Evolutionary conservation across 2,113 vertebrate species (phyloP).

Genomic region (Spilogale gracilis): DNA sequence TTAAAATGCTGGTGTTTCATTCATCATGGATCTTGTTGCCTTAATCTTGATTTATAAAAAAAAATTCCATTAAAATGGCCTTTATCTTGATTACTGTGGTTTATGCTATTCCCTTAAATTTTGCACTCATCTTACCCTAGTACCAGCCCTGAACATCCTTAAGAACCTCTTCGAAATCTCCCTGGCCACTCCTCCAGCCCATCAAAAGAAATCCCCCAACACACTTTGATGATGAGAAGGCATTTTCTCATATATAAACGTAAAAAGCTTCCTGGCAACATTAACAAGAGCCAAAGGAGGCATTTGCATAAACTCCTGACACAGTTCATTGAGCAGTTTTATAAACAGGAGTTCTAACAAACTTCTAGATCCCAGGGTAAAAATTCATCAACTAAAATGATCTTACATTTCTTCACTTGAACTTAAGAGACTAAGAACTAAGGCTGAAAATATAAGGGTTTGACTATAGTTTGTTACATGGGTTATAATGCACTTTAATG

Average conservation of each 20-base stretch:
- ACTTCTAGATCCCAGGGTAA: slow-evolving; percentile 45
- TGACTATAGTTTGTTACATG: neutral
- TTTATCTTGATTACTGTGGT: neutral
- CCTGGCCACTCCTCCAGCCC: neutral
- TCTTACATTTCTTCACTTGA: slow-evolving; percentile 22
- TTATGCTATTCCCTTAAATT: neutral
- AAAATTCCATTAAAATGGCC: neutral
- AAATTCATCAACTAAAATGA: slow-evolving; percentile 53
- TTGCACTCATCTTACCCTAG: neutral
- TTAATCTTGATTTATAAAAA: neutral
- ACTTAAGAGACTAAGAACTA: neutral
- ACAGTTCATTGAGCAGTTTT: slow-evolving; percentile 36
- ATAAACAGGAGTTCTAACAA: slow-evolving; percentile 49
- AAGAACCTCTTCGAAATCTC: neutral
- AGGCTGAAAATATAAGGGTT: neutral
- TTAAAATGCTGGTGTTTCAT: neutral
- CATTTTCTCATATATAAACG: slow-evolving; percentile 33
- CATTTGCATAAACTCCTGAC: slow-evolving; percentile 11
- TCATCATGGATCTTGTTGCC: neutral
- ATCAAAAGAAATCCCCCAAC: neutral
- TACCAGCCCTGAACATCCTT: neutral
- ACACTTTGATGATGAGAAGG: neutral
- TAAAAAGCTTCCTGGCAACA: neutral
- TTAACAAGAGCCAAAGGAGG: slow-evolving; percentile 2
- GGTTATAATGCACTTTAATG: neutral